These are phyloP conservation scores for Chroicocephalus ridibundus DNA, from an alignment of 2,113 vertebrate genomes.

Conservation along the genomic window DNA sequence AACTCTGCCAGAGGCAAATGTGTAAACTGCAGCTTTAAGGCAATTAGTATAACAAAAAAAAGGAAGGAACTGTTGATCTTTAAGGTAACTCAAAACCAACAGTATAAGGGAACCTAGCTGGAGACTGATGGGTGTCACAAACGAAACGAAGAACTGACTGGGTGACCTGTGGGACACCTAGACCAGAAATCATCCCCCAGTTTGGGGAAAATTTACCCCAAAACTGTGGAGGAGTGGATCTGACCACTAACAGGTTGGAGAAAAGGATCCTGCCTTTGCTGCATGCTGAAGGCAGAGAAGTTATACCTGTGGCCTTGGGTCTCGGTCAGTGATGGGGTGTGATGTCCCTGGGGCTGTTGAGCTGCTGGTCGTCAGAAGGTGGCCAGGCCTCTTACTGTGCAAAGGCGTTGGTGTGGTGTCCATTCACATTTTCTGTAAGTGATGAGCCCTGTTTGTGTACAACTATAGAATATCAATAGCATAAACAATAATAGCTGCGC, in stretches of 20 bases:
- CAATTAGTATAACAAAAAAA: background rate
- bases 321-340: rapidly evolving
- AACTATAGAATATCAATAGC: background rate
- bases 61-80: background rate
- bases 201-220: background rate
- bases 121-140: background rate
- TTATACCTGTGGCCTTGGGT: background rate
- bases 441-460: background rate
- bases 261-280: background rate
- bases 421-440: background rate
- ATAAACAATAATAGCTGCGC: background rate
- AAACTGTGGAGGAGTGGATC: background rate
- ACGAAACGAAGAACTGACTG: background rate
- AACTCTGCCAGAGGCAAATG: background rate
- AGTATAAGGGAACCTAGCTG: background rate
- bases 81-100: background rate
- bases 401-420: background rate
- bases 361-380: background rate
- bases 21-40: background rate
- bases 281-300: background rate
- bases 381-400: too few relatives aligned
- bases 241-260: background rate
- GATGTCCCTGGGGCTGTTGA: background rate
- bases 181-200: background rate
- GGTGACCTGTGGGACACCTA: background rate